phyloP scores from a whole-genome alignment of 2,113 vertebrate species.

The Sceloporus undulatus region DNA sequence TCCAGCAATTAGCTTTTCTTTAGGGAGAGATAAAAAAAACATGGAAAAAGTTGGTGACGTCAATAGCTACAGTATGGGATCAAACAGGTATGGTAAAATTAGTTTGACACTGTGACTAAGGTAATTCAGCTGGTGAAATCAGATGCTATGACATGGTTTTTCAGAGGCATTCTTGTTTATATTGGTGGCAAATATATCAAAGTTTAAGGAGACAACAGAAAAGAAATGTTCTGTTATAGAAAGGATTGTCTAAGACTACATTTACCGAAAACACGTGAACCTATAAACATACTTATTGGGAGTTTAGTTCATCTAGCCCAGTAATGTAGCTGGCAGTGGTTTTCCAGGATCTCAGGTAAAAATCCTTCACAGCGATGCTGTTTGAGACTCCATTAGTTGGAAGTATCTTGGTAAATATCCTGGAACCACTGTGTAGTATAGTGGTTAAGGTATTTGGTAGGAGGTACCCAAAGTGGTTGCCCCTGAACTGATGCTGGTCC shows the following conservation, averaged over 20 bases:
- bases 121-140: background rate
- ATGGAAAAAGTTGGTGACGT: background rate
- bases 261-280: background rate
- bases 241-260: background rate
- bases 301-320: background rate
- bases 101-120: background rate
- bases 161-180: background rate
- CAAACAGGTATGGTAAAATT: conserved; percentile 14
- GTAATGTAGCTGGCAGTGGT: background rate
- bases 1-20: background rate
- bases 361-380: background rate
- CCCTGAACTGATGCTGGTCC: too few relatives aligned
- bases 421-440: too few relatives aligned
- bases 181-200: background rate
- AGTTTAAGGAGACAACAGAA: background rate
- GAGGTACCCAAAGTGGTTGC: too few relatives aligned
- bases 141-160: background rate
- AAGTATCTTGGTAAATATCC: too few relatives aligned
- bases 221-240: background rate
- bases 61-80: background rate
- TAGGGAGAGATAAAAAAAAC: background rate
- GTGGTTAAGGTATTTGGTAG: too few relatives aligned
- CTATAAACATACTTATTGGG: background rate
- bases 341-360: background rate
- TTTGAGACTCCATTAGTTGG: background rate